Evolutionary conservation across 2,888 invertebrate species (phyloP), one percentile per base, ranked within the genome.

Genomic region (Meta bourneti): DNA sequence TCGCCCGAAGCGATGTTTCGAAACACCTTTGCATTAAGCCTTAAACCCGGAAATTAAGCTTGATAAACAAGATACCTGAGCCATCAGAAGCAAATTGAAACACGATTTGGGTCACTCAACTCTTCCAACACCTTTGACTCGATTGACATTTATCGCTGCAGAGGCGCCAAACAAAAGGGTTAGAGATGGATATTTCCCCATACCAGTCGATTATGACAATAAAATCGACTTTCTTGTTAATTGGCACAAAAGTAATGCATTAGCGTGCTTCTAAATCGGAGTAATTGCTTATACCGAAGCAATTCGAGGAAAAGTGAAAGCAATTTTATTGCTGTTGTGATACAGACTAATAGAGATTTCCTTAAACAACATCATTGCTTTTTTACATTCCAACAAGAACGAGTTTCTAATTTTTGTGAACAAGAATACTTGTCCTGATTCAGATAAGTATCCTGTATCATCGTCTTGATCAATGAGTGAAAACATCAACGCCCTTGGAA

Each of bases 21-120:
- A 75, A 77, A 77, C 85, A 83, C 52, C 75, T 48, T 13, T 77
- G 61, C 69, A 81, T 70, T 70, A 20, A 13, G 51, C 51, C 52
- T 69, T n/a, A 74, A 78, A 90, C 89, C 89, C 89, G 89, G 89
- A 90, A 90, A 90, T 84, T 83, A 84, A 90, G 72, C 75, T 52
- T 7, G 72, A 78, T 78, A 90, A 90, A 79, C 78, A 83, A 78
- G 84, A 20, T 61, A 78, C 71, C 52, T 51, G 69, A 78, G 80
- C 80, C 51, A 71, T 52, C 61, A 49, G 61, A 48, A 71, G 86
- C 71, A 51, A 52, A 20, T 70, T 19, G 52, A 51, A 48, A 69
- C 78, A 13, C 70, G 83, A 90, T 84, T 90, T 90, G 72, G 89
- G 84, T 90, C 89, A 90, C 54, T 84, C 83, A 84, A 90, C 83